phyloP scores from a whole-genome alignment of 1,140 invertebrate species.

The Cephus cinctus region DNA sequence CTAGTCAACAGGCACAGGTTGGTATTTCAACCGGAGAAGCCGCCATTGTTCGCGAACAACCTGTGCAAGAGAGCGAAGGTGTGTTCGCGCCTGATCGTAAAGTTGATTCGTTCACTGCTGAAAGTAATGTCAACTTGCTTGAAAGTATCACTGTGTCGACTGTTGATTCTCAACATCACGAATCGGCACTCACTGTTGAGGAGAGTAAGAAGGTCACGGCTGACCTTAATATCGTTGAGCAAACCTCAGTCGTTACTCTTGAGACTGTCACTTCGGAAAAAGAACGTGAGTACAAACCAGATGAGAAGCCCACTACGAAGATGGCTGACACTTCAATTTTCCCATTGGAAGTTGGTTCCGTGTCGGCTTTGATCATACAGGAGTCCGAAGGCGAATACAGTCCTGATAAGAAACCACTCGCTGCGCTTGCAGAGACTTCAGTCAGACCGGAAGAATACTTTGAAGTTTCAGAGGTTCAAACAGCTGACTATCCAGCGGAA shows the following conservation, averaged over 20 bases:
- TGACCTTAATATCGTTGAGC: slow-evolving; percentile 59
- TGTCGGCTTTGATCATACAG: slow-evolving; percentile 56
- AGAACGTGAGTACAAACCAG: slow-evolving; percentile 55
- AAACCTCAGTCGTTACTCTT: slow-evolving; percentile 59
- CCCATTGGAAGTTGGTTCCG: slow-evolving; percentile 58
- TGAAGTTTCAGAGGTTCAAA: slow-evolving; percentile 57
- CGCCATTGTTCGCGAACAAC: slow-evolving; percentile 60
- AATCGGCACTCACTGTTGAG: slow-evolving; percentile 55
- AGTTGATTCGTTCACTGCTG: slow-evolving; percentile 55
- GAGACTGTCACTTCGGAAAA: slow-evolving; percentile 62
- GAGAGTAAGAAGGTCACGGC: slow-evolving; percentile 55
- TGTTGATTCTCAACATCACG: slow-evolving; percentile 62
- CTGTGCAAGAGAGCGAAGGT: slow-evolving; percentile 64
- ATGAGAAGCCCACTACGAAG: slow-evolving; percentile 51
- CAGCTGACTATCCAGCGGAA: slow-evolving; percentile 56
- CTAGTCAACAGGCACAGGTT: slow-evolving; percentile 61
- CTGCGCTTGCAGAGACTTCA: slow-evolving; percentile 53
- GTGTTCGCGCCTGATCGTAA: slow-evolving; percentile 52
- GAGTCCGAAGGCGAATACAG: slow-evolving; percentile 61
- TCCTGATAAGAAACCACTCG: slow-evolving; percentile 45
- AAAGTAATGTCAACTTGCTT: slow-evolving; percentile 58
- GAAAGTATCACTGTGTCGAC: slow-evolving; percentile 62
- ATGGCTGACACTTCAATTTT: slow-evolving; percentile 54
- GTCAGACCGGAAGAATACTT: slow-evolving; percentile 59
- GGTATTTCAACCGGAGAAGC: slow-evolving; percentile 64